Base-by-base conservation (phyloP, 1,140 invertebrate genomes). In the Calliphora vicina region DNA sequence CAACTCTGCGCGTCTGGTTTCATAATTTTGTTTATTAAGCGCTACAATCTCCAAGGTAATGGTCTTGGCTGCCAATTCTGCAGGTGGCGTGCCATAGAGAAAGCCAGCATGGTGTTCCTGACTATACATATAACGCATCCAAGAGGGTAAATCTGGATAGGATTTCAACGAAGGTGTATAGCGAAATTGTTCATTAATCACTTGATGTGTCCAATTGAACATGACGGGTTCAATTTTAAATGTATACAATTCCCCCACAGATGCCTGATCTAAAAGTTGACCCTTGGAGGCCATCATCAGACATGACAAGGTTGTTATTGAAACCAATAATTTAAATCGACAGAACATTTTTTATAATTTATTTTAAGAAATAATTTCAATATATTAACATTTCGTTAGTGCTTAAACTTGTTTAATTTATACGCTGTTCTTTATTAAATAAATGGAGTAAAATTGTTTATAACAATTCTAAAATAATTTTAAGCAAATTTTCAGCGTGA, bases 71-170 rank as follows among this genome's bases (percentile, higher is more conserved):
- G 91, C 91, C 35, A 92, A 91, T 80, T 92, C 89, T 81, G 92
- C 91, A 0, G 96, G 95, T 2, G 96, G 94, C 6, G 96, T 96
- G 0, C 96, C 96, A 85, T 96, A 97, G 3, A 97, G 91, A 87
- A 95, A 96, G 0, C 96, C 96, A 1, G 92, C 93, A 85, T 94
- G 93, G 86, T 96, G 93, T 82, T 92, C 92, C 71, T 94, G 92
- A 85, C 95, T 96, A 86, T 96, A 97, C 76, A 94, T 93, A 86
- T 96, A 97, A 50, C 94, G 93, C 85, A 97, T 94, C 96, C 96
- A 97, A 12, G 92, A 91, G 1, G 96, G 96, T 72, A 97, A 91
- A 91, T 97, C 96, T 0, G 96, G 96, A 84, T 87, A 89, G 9
- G 83, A 78, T 80, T 87, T 84, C 26, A 91, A 61, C n/a, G 89